Percentiles rank a stretch among this genome's conserved stretches.
Conservation (phyloP, 92 coral and sea anemone species). For the Heteractis magnifica region DNA sequence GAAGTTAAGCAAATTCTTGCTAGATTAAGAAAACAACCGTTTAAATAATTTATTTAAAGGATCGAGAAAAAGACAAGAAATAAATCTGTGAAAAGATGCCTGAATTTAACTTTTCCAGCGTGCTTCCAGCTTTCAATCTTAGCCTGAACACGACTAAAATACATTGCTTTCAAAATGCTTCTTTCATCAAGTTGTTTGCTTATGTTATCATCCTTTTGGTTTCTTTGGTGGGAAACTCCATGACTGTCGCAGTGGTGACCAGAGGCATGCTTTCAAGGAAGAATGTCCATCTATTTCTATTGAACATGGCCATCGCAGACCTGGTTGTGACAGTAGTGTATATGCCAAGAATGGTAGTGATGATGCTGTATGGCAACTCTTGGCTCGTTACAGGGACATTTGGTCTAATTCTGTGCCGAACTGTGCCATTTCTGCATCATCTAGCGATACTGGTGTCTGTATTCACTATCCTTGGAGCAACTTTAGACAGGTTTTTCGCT, state of each 20-base stretch:
- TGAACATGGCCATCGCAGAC: conserved; percentile 58
- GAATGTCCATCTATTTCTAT: conserved; percentile 35
- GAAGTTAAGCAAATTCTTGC: not conserved
- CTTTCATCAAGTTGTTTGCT: not conserved
- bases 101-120: not conserved
- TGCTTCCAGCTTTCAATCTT: not conserved
- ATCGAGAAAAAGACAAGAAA: not conserved
- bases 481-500: conserved; percentile 44
- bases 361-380: conserved; percentile 29
- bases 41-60: not conserved
- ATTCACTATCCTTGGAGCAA: conserved; percentile 42
- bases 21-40: not conserved
- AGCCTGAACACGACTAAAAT: not conserved
- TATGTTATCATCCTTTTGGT: conserved; percentile 39
- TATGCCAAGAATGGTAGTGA: conserved; percentile 54
- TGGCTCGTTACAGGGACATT: conserved; percentile 51
- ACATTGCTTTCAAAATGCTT: not conserved
- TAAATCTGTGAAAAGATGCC: not conserved
- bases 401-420: conserved; percentile 47
- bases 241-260: conserved; percentile 37
- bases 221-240: conserved; percentile 48
- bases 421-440: conserved; percentile 50
- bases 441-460: conserved; percentile 47
- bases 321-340: conserved; percentile 46
- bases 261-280: conserved; percentile 23